Evolutionary conservation across 2,113 vertebrate species (phyloP).

Genomic region (Carettochelys insculpta): DNA sequence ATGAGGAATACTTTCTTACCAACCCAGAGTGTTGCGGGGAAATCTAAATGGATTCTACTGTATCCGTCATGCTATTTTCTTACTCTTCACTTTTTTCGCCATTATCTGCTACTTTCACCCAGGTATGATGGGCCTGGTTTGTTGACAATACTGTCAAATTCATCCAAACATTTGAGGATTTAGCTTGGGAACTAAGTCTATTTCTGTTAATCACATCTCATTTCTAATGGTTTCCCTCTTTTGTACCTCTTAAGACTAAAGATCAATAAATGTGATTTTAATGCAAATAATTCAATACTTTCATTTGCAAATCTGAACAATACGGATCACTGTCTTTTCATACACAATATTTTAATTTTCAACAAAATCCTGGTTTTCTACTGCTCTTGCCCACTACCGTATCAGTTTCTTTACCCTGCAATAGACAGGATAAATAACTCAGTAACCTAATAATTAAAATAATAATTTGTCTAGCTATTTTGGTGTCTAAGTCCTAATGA

Average conservation of each 20-base stretch:
- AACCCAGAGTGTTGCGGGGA: too few species aligned
- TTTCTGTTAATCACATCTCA: not conserved
- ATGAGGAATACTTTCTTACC: too few species aligned
- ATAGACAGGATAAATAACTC: not conserved
- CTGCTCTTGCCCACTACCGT: not conserved
- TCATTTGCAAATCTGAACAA: not conserved
- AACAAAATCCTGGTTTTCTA: not conserved
- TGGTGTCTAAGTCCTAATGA: not conserved
- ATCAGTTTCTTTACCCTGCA: not conserved
- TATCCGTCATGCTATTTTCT: not conserved
- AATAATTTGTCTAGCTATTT: not conserved
- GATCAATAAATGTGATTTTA: not conserved
- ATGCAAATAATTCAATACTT: not conserved
- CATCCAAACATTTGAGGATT: not conserved
- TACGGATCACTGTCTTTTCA: not conserved
- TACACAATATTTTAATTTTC: not conserved
- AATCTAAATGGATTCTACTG: not conserved
- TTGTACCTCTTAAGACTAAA: not conserved
- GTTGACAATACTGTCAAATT: not conserved
- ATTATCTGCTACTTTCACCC: not conserved
- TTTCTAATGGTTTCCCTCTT: not conserved
- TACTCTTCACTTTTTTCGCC: not conserved
- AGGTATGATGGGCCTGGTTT: not conserved
- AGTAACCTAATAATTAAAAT: not conserved
- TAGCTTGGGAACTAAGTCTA: not conserved